Conservation (phyloP, 1,140 invertebrate genomes). For the Macrobrachium rosenbergii region DNA sequence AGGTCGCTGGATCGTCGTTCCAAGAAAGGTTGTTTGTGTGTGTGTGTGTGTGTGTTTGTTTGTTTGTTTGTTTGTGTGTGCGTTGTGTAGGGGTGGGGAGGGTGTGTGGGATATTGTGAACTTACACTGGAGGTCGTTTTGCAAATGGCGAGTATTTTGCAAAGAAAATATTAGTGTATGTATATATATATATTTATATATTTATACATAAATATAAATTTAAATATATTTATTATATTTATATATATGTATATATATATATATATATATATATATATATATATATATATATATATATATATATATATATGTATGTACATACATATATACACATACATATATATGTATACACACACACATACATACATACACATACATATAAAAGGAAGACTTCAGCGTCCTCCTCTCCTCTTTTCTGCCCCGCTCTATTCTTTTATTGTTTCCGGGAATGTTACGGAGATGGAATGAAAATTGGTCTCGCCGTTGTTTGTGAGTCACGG, state of each 20-base stretch:
- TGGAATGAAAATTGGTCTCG: neutral
- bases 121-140: too few relatives aligned
- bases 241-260: constrained; percentile 6
- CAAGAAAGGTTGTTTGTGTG: too few relatives aligned
- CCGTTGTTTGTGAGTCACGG: neutral
- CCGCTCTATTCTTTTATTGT: neutral
- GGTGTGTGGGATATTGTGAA: too few relatives aligned
- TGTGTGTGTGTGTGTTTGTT: too few relatives aligned
- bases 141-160: too few relatives aligned
- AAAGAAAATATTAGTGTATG: too few relatives aligned
- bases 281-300: neutral
- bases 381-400: too few relatives aligned
- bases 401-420: neutral
- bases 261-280: constrained; percentile 6
- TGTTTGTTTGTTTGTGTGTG: too few relatives aligned
- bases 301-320: neutral
- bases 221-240: constrained; percentile 29
- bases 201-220: neutral
- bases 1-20: too few relatives aligned
- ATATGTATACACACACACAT: neutral
- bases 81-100: too few relatives aligned
- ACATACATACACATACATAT: neutral
- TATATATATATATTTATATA: neutral
- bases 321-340: constrained; percentile 23
- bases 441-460: too few relatives aligned